Percentiles rank a stretch among this genome's conserved stretches.
These are phyloP conservation scores for Montipora sp. DNA, from an alignment of 64 coral and sea anemone species.

Conservation along the genomic window DNA sequence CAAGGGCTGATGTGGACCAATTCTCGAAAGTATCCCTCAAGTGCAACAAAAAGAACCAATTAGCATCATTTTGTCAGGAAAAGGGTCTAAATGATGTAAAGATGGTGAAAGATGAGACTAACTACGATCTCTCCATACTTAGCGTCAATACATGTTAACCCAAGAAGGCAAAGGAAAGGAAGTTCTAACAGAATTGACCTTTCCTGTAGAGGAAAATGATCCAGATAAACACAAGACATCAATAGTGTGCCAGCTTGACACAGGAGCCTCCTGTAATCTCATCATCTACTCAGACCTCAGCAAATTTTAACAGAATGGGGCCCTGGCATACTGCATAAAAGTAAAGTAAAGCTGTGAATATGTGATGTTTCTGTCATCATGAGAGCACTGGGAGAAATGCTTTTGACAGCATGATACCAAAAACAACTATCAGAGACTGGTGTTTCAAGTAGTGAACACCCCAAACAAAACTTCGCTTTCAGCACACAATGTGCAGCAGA, in stretches of 20 bases:
- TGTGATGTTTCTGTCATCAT: too few species aligned
- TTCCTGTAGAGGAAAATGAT: constrained; percentile 25
- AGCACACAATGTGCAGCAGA: neutral
- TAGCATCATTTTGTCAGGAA: neutral
- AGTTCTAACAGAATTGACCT: neutral
- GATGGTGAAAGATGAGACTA: neutral
- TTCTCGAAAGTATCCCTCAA: too few species aligned
- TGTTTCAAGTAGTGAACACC: neutral
- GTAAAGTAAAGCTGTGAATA: too few species aligned
- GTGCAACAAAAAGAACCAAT: constrained; percentile 21
- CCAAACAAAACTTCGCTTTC: too few species aligned
- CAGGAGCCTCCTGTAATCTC: constrained; percentile 1
- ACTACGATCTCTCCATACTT: constrained; percentile 8
- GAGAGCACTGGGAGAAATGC: too few species aligned
- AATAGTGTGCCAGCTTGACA: neutral
- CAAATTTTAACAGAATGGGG: constrained; percentile 51
- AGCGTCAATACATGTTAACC: neutral
- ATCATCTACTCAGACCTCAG: constrained; percentile 45
- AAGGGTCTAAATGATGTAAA: neutral
- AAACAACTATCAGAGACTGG: neutral
- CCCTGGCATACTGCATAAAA: neutral
- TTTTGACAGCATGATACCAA: too few species aligned
- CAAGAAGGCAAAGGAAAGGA: neutral
- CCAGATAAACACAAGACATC: constrained; percentile 16
- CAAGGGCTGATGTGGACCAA: too few species aligned